phyloP scores from a whole-genome alignment of 2,888 invertebrate genomes.

The Nomada flava region DNA sequence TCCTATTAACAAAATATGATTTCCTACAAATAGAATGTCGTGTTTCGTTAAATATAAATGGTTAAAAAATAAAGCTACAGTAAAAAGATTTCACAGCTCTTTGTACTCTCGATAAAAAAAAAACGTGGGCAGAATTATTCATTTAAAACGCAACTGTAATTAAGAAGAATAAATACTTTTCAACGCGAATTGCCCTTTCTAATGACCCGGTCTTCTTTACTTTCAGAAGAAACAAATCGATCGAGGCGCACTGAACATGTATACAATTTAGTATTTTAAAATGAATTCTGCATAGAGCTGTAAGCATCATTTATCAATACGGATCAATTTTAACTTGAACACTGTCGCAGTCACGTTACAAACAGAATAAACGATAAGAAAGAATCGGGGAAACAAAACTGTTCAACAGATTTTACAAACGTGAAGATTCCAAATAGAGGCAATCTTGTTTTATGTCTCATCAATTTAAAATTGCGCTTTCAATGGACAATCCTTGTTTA shows the following conservation, averaged over 20 bases:
- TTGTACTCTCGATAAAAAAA: constrained; percentile 44
- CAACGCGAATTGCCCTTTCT: too few relatives aligned
- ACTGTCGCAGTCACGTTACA: background rate
- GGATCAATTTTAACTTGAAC: too few relatives aligned
- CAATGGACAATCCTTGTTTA: constrained; percentile 29
- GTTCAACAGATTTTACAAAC: background rate
- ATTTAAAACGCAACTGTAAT: constrained; percentile 37
- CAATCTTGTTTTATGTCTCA: background rate
- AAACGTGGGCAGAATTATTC: constrained; percentile 30
- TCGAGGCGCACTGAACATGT: too few relatives aligned
- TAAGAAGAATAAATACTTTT: background rate
- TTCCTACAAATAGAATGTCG: constrained; percentile 30
- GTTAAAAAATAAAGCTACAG: constrained; percentile 48
- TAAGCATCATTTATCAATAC: too few relatives aligned
- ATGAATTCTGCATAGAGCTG: too few relatives aligned
- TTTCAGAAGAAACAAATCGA: background rate
- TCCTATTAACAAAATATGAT: too few relatives aligned
- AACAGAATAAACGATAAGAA: background rate
- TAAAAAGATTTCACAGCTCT: constrained; percentile 38
- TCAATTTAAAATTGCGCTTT: constrained; percentile 17
- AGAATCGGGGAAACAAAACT: background rate
- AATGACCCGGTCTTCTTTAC: background rate
- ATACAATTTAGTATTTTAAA: background rate
- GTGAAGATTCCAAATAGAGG: background rate
- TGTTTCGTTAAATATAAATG: constrained; percentile 42